Evolutionary conservation across 2,113 vertebrate genomes (phyloP).

Genomic region (Protomyctophum bolini): DNA sequence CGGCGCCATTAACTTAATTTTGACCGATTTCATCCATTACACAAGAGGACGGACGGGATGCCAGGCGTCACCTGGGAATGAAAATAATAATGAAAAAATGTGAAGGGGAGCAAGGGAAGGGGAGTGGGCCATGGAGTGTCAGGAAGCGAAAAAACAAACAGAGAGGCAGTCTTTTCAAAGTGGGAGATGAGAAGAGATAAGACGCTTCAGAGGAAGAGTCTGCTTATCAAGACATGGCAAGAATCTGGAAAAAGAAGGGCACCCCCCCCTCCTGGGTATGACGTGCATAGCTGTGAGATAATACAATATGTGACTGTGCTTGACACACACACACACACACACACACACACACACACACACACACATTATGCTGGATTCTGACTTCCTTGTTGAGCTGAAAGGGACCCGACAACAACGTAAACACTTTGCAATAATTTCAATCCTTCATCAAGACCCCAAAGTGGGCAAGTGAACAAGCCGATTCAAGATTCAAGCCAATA

Average conservation of each 20-base stretch:
- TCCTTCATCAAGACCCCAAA: no score
- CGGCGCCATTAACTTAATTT: constrained; percentile 48
- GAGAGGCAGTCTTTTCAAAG: constrained; percentile 29
- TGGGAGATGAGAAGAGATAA: constrained; percentile 58
- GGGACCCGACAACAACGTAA: no score
- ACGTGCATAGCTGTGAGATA: background rate
- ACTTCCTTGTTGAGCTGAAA: no score
- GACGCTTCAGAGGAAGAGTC: constrained; percentile 49
- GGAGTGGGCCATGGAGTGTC: constrained; percentile 7
- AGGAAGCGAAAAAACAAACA: constrained; percentile 55
- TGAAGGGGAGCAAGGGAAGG: background rate
- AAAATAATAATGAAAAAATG: no score
- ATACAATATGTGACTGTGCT: background rate
- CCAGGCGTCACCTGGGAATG: constrained; percentile 30
- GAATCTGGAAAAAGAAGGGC: constrained; percentile 30
- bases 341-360: no score
- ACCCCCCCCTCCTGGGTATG: constrained; percentile 19
- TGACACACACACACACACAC: no score
- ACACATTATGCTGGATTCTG: no score
- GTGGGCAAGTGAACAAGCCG: no score
- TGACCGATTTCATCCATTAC: constrained; percentile 53
- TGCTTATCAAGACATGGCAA: constrained; percentile 49
- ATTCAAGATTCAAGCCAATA: no score
- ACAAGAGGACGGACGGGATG: constrained; percentile 17
- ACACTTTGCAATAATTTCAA: no score